phyloP scores from a whole-genome alignment of 2,888 invertebrate genomes.

The Thysanoteuthis rhombus region DNA sequence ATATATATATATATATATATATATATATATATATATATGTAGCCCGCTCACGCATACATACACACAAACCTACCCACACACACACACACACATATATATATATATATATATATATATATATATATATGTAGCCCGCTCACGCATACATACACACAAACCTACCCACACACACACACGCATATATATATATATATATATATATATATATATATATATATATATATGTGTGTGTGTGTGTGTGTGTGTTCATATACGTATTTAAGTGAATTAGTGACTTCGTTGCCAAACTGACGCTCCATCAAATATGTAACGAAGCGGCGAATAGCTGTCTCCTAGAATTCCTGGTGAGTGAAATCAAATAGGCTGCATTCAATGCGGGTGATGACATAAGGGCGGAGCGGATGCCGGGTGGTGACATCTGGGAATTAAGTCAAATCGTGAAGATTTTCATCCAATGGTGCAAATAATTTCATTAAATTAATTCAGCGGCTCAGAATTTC shows the following conservation, averaged over 20 bases:
- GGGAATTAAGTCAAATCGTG: background rate
- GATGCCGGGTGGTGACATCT: background rate
- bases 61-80: background rate
- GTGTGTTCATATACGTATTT: background rate
- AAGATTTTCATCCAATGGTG: background rate
- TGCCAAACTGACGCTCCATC: background rate
- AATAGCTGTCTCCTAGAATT: background rate
- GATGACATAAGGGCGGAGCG: too few species aligned
- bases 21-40: background rate
- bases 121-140: background rate
- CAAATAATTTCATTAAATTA: background rate
- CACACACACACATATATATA: background rate
- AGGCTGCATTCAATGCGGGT: background rate
- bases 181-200: constrained; percentile 22
- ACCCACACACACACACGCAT: background rate
- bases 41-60: background rate
- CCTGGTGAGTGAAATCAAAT: background rate
- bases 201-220: background rate
- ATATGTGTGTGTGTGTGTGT: background rate
- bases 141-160: background rate
- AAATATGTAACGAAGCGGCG: background rate
- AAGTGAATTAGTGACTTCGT: background rate
- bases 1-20: constrained; percentile 14
- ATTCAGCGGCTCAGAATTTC: background rate
- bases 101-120: background rate